Evolutionary conservation across 2,888 invertebrate species (phyloP), one percentile per base, ranked within the genome.

Genomic region (Heliconius aoede): DNA sequence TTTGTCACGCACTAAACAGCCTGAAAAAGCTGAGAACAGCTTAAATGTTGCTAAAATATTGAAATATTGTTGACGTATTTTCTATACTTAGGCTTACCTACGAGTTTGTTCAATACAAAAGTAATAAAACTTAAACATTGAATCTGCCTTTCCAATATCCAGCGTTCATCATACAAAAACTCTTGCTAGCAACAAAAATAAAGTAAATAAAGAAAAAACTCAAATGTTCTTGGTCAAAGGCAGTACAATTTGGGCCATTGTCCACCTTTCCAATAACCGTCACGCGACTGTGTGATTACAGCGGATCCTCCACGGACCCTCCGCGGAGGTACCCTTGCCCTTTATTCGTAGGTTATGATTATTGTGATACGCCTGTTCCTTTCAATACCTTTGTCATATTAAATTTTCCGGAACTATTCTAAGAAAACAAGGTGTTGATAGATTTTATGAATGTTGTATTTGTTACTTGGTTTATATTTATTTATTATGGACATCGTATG

Each of bases 261-360:
- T 78, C 76, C 77, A 76, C 78, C 78, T 75, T 77, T 80, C 78
- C 82, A 81, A 82, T 80, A 81, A 78, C 76, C 78, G 80, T 79
- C 80, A 80, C 80, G 78, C 77, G 74, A 76, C 77, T 65, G 62
- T 65, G 72, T 74, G 79, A 79, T 80, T 80, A 80, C 79, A 73
- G 73, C 74, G 65, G 78, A 78, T 78, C 80, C 81, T 77, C 68
- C 68, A 46, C 74, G 68, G 78, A 78, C 79, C 80, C 81, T 77
- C 68, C 68, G 40, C 74, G 68, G 61, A 28, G 46, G 67, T 72
- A 74, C 72, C 76, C 68, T 73, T 69, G 72, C 76, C 73, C 67
- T 74, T 72, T 75, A 73, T 73, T 61, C 69, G 72, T 69, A 67
- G 46, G 74, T 74, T 74, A 77, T 74, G 77, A 74, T 77, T 74